Evolutionary conservation across 2,797 vertebrate species (phyloP), one percentile per base, ranked within the genome.

Genomic region (Hoplostethus mediterraneus): DNA sequence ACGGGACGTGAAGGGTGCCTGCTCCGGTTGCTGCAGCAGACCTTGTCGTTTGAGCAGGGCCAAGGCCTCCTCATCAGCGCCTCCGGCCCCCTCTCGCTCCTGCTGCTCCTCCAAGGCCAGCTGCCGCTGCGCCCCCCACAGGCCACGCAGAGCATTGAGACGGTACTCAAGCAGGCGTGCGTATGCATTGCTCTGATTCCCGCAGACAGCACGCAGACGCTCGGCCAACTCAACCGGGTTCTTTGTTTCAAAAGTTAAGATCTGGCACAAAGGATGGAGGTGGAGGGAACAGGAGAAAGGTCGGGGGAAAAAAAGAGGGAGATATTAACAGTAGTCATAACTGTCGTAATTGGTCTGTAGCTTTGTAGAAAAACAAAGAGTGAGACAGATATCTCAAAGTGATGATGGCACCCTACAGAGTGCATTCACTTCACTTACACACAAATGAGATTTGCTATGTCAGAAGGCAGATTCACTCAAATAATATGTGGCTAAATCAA

Each of bases 181-280:
- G 0, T 99, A 99, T 1, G 98, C 98, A 1, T 99, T 99, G 92
- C 98, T 99, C 94, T 99, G 98, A 87, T 99, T 99, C 4, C 98
- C 98, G n/a, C 98, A 99, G 51, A 99, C 96, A 0, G 97, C 95
- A 6, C 98, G 97, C 30, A 99, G 86, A 33, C 97, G 97, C 89
- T 99, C 98, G 0, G 97, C 96, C 55, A 99, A 90, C 88, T 99
- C 98, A 0, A 91, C 91, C 0, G 97, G 97, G 74, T 97, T 99
- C 94, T 99, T 99, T n/a, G 97, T 99, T 94, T 99, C 98, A 67
- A 99, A 99, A 0, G 97, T 97, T 72, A 99, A 94, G 89, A 99
- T 99, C 98, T 99, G 89, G 49, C 74, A 63, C 44, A 36, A 84
- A 63, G 6, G 40, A 72, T 11, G 73, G 4, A 48, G 17, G 4